Percentiles rank a stretch among this genome's conserved stretches.
These are phyloP conservation scores for Rapana venosa DNA, from an alignment of 2,888 invertebrate species.

Conservation along the genomic window DNA sequence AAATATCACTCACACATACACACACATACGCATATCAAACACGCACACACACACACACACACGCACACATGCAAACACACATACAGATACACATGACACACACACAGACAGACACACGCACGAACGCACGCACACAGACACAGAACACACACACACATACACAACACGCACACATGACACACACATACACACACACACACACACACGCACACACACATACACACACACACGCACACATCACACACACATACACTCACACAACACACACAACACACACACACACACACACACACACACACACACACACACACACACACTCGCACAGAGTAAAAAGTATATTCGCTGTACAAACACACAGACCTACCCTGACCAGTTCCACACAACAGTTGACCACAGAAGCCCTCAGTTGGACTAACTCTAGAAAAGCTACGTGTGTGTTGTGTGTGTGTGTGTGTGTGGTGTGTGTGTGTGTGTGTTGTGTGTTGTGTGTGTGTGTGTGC, in stretches of 20 bases:
- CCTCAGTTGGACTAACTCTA: too few relatives aligned
- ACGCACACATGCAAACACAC: neutral
- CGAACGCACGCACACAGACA: neutral
- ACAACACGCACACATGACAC: neutral
- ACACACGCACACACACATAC: neutral
- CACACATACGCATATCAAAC: neutral
- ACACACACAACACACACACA: neutral
- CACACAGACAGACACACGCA: conserved; percentile 6
- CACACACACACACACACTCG: neutral
- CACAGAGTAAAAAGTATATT: too few relatives aligned
- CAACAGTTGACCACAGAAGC: too few relatives aligned
- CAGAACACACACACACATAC: neutral
- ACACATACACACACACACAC: neutral
- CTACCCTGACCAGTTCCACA: too few relatives aligned
- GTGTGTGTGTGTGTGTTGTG: too few relatives aligned
- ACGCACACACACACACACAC: neutral
- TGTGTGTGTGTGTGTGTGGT: too few relatives aligned
- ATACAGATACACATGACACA: neutral
- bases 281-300: neutral
- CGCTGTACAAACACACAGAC: too few relatives aligned
- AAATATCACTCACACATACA: neutral
- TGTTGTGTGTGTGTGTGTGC: too few relatives aligned
- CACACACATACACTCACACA: neutral
- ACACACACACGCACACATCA: neutral
- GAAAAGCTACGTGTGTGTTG: too few relatives aligned